A percentile compares a stretch with the other conserved stretches of the same genome.
Evolutionary conservation across 2,888 invertebrate species (phyloP).

Genomic region (Hirtodrosophila duncani): DNA sequence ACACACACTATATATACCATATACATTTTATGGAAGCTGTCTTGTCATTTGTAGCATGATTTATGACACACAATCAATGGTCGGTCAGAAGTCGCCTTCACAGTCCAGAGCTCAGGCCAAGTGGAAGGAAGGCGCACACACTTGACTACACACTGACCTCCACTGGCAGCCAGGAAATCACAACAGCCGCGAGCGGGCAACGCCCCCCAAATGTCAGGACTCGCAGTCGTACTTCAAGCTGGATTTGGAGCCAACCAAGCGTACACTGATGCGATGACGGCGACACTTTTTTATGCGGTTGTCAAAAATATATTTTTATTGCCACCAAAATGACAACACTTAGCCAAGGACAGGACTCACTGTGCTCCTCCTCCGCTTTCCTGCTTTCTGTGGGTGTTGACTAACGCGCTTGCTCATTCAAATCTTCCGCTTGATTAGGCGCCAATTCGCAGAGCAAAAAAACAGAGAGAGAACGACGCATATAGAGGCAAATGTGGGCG

Average conservation of each 20-base stretch:
- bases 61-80: conserved; percentile 52
- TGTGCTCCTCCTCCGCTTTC: neutral
- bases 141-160: conserved; percentile 5
- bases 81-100: conserved; percentile 46
- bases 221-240: neutral
- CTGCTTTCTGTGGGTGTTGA: conserved; percentile 38
- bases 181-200: conserved; percentile 63
- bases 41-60: conserved; percentile 58
- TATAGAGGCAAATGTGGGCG: conserved; percentile 66
- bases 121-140: conserved; percentile 46
- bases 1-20: conserved; percentile 6
- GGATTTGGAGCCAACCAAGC: conserved; percentile 42
- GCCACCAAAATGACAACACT: conserved; percentile 73
- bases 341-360: conserved; percentile 21
- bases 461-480: neutral
- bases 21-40: conserved; percentile 6
- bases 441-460: conserved; percentile 69
- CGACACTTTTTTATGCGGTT: conserved; percentile 55
- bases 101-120: conserved; percentile 44
- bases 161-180: conserved; percentile 46
- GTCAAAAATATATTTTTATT: conserved; percentile 71
- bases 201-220: conserved; percentile 49
- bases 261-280: conserved; percentile 50
- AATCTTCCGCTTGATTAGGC: conserved; percentile 73
- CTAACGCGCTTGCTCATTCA: conserved; percentile 53